Base-by-base conservation (phyloP, 2,113 vertebrate genomes). In the Mus spicilegus region DNA sequence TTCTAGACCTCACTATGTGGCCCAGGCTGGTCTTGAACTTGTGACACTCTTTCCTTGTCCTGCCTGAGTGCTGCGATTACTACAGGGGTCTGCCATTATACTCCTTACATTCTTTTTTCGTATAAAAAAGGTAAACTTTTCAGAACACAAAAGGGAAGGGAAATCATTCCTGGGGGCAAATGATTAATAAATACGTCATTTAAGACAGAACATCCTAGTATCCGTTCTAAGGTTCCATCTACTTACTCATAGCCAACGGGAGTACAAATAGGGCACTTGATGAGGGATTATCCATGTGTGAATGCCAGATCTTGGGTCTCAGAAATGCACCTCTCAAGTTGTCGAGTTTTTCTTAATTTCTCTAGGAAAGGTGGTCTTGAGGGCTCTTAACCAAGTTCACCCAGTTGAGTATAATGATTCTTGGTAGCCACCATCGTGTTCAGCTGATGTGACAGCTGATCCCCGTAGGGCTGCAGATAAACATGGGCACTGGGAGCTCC, bases 71-170 rank as follows among this genome's bases (percentile, higher is more conserved):
- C 67, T 72, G 46, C 12, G 22, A 54, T 87, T 87, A 39, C 12
- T 28, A 84, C 14, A 72, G 20, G 20, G 54, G 0, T 70, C 17
- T 26, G 30, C 36, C 1, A 51, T 12, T 69, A 24, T 70, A 26
- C 33, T 19, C 85, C 3, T n/a, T 16, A 22, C 24, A 51, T 10
- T 54, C 14, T 65, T 36, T 69, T 36, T 22, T 73, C 39, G 7
- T 72, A 26, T 81, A 67, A 89, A 91, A 88, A 88, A 88, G 72
- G 33, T 73, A 82, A 90, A 90, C 28, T 93, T 95, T 91, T 36
- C 46, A 87, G 56, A 87, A 88, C 54, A 22, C 51, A 87, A n/a
- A 78, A 80, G 28, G 36, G 28, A 33, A 51, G 46, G 19, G n/a
- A 70, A 87, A 51, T n/a, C 14, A 67, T 33, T 26, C 20, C 39